Evolutionary conservation across 2,888 invertebrate genomes (phyloP), one percentile per base, ranked within the genome.

Genomic region (Xestia c-nigrum): DNA sequence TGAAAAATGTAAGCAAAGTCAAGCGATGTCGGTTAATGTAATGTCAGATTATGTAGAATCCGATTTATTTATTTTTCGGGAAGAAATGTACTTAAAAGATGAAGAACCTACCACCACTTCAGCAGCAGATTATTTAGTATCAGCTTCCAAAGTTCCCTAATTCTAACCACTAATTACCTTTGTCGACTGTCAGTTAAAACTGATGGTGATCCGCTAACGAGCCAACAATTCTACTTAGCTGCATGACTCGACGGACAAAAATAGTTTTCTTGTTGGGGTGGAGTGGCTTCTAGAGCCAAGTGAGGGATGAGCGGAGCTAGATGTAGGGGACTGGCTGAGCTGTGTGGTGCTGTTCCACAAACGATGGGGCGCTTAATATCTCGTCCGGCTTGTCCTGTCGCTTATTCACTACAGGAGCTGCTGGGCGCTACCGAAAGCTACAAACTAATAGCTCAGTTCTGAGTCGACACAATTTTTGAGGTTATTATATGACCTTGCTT

Each of bases 211-310:
- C 83, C 80, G 82, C 85, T 87, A 89, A 90, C 88, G 90, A 88
- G 80, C 80, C 72, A 66, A 66, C 81, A 80, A 72, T 89, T 88
- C 90, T 87, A 90, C 87, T 89, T 89, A 88, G 78, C 78, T 83
- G 81, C 84, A 89, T 90, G 91, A 90, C 91, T 90, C 85, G 88
- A 68, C 86, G 65, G 72, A 80, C 84, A 85, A 88, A 89, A 89
- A 87, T 88, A 84, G 80, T 85, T 88, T 81, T 73, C 69, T 66
- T 72, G 70, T 80, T 83, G 65, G 69, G 80, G 81, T 71, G 63
- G 66, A 68, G 80, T 72, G 67, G 52, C 47, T 50, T 65, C 1
- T 63, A 19, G 10, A 78, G 76, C 64, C 79, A 40, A 74, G 46
- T 61, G 52, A 69, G 67, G 52, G 31, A 74, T 74, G 78, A 72